Percentiles rank a stretch among this genome's conserved stretches.
phyloP scores from a whole-genome alignment of 2,888 invertebrate genomes.

The Macrophya alboannulata region DNA sequence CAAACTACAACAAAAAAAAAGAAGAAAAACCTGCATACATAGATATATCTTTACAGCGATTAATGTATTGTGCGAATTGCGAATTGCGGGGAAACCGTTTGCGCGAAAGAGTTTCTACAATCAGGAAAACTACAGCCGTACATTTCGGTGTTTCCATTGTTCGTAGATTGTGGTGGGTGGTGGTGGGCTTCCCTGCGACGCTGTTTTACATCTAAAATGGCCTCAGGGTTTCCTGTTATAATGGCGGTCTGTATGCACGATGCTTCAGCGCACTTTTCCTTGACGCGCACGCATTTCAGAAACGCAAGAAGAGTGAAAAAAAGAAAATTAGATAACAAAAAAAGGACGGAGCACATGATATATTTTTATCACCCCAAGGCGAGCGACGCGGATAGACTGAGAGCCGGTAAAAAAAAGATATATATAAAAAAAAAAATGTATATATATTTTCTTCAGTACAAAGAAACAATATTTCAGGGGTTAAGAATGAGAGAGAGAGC shows the following conservation, averaged over 20 bases:
- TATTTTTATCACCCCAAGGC: slow-evolving; percentile 5
- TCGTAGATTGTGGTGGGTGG: slow-evolving; percentile 48
- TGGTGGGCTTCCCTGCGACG: slow-evolving; percentile 2
- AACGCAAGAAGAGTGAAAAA: not conserved
- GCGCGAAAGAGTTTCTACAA: slow-evolving; percentile 51
- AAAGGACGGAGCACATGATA: not conserved
- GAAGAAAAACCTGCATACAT: not conserved
- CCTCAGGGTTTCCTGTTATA: slow-evolving; percentile 9
- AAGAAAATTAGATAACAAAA: not conserved
- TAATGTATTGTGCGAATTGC: slow-evolving; percentile 27
- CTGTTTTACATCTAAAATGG: slow-evolving; percentile 39
- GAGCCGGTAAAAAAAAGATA: not conserved
- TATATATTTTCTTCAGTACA: not conserved
- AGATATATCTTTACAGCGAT: not conserved
- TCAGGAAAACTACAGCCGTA: slow-evolving; percentile 30
- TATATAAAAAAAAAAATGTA: not conserved
- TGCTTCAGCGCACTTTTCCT: slow-evolving; percentile 25
- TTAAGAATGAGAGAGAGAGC: slow-evolving; percentile 30
- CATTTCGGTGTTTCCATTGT: slow-evolving; percentile 46
- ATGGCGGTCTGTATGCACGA: slow-evolving; percentile 2
- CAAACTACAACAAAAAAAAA: too few relatives aligned
- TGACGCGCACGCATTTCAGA: slow-evolving; percentile 11
- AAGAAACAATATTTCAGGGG: slow-evolving; percentile 8
- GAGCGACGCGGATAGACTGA: not conserved
- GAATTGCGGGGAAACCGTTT: not conserved